Evolutionary conservation across 2,113 vertebrate species (phyloP), one percentile per base, ranked within the genome.

Genomic region (Gnathochromis pfefferi): DNA sequence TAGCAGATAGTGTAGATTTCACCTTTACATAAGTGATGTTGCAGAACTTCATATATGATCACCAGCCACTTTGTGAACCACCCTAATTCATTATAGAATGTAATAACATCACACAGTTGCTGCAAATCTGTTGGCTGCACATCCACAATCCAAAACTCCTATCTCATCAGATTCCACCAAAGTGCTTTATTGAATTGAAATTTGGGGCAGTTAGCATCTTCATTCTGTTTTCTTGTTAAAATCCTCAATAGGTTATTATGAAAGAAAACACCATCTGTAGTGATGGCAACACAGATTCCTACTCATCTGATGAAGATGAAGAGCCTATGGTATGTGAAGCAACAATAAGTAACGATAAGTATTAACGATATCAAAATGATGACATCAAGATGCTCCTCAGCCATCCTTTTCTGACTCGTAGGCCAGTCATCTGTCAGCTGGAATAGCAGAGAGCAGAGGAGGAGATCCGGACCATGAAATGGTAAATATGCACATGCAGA

Each of bases 261-360:
- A 75, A 26, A 26, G 70, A 47, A 19, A 75, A 49, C 70, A 75
- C 23, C 16, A 28, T 31, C 16, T 75, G 45, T 2, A 49, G 26
- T 49, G 70, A 75, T 12, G 70, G 70, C 14, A 75, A 75, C 21
- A 75, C 70, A 75, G 70, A 75, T 75, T 75, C 70, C 10, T 75
- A 49, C 70, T 47, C 70, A 75, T 75, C 70, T 75, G 70, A 75
- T 49, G 42, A 28, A 17, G 70, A 73, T 75, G 42, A 75, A 75
- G 40, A 75, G 1, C 42, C 23, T 49, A 49, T 45, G 6, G 70
- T 75, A 75, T 49, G 70, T 75, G 70, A 75, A 49, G 42, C 9
- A 47, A 28, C 42, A 47, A 19, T 28, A 28, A 47, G 6, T 47
- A 23, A 7, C 4, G 2, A 26, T 55, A 26, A 55, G 7, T 23